Percentiles rank a stretch among this genome's conserved stretches.
phyloP scores from a whole-genome alignment of 1,140 invertebrate genomes.

The Drosophila obscura region DNA sequence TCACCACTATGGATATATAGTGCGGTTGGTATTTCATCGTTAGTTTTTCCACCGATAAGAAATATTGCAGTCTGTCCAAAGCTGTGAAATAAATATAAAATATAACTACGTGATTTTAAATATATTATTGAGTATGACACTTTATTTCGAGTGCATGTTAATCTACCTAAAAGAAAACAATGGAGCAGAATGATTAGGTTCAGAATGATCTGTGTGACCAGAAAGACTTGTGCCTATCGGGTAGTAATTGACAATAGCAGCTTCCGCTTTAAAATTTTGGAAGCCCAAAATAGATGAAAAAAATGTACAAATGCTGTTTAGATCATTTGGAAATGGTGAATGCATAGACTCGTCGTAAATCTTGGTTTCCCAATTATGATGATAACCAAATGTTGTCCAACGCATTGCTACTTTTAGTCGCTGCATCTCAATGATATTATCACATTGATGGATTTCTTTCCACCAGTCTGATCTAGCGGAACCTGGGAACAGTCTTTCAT shows the following conservation, averaged over 20 bases:
- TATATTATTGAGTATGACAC: too few species aligned
- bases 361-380: conserved; percentile 98
- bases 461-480: conserved; percentile 68
- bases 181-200: conserved; percentile 92
- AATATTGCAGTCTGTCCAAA: conserved; percentile 95
- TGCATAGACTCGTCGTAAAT: conserved; percentile 89
- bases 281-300: conserved; percentile 88
- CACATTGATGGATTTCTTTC: conserved; percentile 84
- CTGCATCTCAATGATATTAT: conserved; percentile 72
- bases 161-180: conserved; percentile 92
- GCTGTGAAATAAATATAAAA: conserved; percentile 84
- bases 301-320: conserved; percentile 87
- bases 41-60: conserved; percentile 89
- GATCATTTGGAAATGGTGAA: conserved; percentile 89
- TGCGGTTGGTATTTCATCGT: conserved; percentile 87
- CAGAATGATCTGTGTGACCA: conserved; percentile 96
- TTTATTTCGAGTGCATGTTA: conserved; percentile 2
- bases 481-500: conserved; percentile 75
- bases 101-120: background rate
- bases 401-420: conserved; percentile 88
- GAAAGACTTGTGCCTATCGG: conserved; percentile 94
- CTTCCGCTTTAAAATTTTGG: conserved; percentile 90
- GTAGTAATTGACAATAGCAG: conserved; percentile 97
- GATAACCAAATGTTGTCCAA: conserved; percentile 97
- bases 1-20: conserved; percentile 92